Percentiles rank a stretch among this genome's conserved stretches.
phyloP scores from a whole-genome alignment of 2,888 invertebrate species.

The Nymphalis urticae region DNA sequence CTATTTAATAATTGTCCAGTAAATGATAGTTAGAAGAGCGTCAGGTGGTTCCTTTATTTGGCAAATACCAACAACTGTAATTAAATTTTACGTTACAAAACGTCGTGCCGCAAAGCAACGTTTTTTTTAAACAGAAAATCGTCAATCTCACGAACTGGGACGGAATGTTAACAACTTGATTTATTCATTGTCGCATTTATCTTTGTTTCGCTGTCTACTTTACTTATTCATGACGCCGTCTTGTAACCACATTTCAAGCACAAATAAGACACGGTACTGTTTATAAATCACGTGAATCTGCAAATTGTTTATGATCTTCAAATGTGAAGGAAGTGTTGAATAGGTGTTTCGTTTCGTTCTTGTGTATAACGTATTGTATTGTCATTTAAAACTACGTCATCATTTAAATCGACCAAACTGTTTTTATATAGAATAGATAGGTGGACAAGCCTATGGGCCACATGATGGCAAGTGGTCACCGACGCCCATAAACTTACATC shows the following conservation, averaged over 20 bases:
- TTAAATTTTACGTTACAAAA: too few relatives aligned
- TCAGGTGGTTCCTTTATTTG: too few relatives aligned
- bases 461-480: too few relatives aligned
- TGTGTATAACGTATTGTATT: not conserved
- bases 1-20: too few relatives aligned
- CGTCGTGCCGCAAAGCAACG: not conserved
- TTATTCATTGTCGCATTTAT: conserved; percentile 24
- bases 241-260: conserved; percentile 18
- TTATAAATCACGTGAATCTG: conserved; percentile 3
- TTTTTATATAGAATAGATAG: too few relatives aligned
- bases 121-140: conserved; percentile 4
- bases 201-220: conserved; percentile 16
- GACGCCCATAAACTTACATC: too few relatives aligned
- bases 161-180: conserved; percentile 10
- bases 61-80: too few relatives aligned
- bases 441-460: too few relatives aligned
- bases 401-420: too few relatives aligned
- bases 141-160: conserved; percentile 7
- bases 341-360: not conserved
- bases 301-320: conserved; percentile 7
- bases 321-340: not conserved
- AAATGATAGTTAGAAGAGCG: too few relatives aligned
- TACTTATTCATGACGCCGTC: conserved; percentile 14
- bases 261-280: not conserved
- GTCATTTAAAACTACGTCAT: too few relatives aligned